A percentile compares a stretch with the other conserved stretches of the same genome.
phyloP scores from a whole-genome alignment of 2,113 vertebrate genomes.

The Pampusana beccarii region DNA sequence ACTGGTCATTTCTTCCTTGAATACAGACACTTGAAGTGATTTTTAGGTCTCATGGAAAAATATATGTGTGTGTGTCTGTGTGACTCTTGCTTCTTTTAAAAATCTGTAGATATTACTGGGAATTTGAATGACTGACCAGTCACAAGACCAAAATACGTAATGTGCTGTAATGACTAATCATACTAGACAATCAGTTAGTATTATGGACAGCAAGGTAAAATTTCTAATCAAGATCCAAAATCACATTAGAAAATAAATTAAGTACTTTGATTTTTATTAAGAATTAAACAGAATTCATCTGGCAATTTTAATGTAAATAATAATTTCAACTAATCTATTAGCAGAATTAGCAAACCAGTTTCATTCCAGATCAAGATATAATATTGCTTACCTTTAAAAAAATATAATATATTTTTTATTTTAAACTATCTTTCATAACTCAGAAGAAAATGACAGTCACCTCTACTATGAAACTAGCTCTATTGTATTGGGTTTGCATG shows the following conservation, averaged over 20 bases:
- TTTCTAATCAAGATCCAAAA: background rate
- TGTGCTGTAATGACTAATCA: background rate
- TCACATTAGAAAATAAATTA: background rate
- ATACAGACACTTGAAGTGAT: background rate
- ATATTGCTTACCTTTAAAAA: background rate
- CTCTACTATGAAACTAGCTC: background rate
- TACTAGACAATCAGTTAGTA: background rate
- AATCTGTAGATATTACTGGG: background rate
- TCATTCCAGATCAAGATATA: background rate
- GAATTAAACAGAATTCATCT: background rate
- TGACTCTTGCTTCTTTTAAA: background rate
- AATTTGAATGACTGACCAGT: background rate
- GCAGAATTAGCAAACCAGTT: background rate
- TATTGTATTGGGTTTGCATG: too few relatives aligned
- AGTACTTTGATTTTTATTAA: background rate
- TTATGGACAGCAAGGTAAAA: background rate
- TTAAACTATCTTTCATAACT: background rate
- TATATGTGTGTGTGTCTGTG: fast-evolving
- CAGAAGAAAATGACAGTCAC: background rate
- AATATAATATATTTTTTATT: background rate
- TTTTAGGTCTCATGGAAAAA: background rate
- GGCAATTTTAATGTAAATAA: background rate
- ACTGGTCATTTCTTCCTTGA: background rate
- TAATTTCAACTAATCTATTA: background rate
- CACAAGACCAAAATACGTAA: background rate